These are phyloP conservation scores for Xerus inauris DNA, from an alignment of 2,113 vertebrate species.

Conservation along the genomic window DNA sequence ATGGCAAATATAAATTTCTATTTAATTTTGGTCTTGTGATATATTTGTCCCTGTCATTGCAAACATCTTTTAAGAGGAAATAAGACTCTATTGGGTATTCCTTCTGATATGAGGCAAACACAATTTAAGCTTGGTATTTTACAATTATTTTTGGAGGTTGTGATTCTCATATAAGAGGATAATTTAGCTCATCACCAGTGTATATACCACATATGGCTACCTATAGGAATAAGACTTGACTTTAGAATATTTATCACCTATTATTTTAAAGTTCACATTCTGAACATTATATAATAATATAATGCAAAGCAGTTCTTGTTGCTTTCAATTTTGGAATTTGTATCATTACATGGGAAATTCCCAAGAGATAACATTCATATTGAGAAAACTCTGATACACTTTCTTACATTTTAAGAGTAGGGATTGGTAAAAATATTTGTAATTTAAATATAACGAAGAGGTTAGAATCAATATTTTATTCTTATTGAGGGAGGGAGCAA, in stretches of 20 bases:
- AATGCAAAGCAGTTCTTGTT: not conserved
- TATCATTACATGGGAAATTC: not conserved
- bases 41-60: not conserved
- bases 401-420: not conserved
- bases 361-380: not conserved
- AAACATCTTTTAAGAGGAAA: not conserved
- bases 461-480: not conserved
- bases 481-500: not conserved
- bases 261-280: not conserved
- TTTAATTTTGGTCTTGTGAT: not conserved
- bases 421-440: slow-evolving; percentile 23
- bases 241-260: not conserved
- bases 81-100: not conserved
- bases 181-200: not conserved
- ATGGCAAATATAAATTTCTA: not conserved
- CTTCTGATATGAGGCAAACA: slow-evolving; percentile 6
- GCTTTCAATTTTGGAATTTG: not conserved
- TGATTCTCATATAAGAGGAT: not conserved
- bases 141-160: not conserved
- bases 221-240: not conserved
- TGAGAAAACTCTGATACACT: not conserved
- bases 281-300: not conserved
- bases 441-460: not conserved
- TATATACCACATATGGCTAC: not conserved
- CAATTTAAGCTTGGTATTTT: not conserved